Evolutionary conservation across 2,797 vertebrate genomes (phyloP).

Genomic region (Oreochromis mossambicus): DNA sequence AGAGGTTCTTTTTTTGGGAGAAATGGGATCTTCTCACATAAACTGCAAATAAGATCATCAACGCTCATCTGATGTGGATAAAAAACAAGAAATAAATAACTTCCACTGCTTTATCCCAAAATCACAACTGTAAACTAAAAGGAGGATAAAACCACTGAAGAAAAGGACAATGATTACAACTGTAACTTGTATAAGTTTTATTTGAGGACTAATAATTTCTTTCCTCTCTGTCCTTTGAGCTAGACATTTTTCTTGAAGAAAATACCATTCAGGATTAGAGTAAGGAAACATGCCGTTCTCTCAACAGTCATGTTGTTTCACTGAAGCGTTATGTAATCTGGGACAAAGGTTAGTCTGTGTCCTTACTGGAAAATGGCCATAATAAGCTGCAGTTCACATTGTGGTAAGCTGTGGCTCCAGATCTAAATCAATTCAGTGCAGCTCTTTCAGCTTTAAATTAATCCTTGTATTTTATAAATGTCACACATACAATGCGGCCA

Average conservation of each 20-base stretch:
- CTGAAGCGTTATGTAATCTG: neutral
- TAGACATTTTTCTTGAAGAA: neutral
- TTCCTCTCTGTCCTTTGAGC: neutral
- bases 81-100: neutral
- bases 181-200: neutral
- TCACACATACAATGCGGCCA: neutral
- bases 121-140: neutral
- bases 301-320: constrained; percentile 1
- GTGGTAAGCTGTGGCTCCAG: neutral
- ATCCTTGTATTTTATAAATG: neutral
- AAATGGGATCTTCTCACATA: neutral
- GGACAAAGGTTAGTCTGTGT: constrained; percentile 15
- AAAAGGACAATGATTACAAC: neutral
- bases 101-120: neutral
- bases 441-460: neutral
- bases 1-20: neutral
- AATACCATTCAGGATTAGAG: neutral
- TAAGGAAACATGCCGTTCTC: neutral
- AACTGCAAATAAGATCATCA: neutral
- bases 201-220: neutral
- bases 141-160: neutral
- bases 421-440: neutral
- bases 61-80: neutral
- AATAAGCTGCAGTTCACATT: neutral
- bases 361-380: neutral